These are phyloP conservation scores for Notoglanidium macrostoma DNA, from an alignment of 2,797 vertebrate genomes.

Conservation along the genomic window DNA sequence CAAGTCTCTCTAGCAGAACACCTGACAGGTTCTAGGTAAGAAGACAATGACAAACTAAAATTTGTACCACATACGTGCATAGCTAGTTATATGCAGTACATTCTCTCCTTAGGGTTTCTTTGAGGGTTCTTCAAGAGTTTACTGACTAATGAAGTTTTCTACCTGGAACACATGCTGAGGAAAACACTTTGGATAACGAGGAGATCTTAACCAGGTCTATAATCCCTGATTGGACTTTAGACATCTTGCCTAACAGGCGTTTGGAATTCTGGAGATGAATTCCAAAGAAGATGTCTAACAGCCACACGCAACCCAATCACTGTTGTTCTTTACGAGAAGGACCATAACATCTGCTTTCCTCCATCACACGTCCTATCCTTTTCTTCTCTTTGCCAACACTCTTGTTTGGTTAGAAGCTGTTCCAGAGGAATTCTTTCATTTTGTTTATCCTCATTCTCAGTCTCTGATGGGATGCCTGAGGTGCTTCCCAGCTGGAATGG, in stretches of 20 bases:
- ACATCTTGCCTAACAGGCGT: background rate
- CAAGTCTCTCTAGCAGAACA: background rate
- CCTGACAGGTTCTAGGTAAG: background rate
- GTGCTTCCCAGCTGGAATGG: conserved; percentile 63
- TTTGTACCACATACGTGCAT: background rate
- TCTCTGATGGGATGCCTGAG: conserved; percentile 55
- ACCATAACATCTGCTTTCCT: background rate
- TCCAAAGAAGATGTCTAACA: background rate
- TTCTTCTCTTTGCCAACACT: background rate
- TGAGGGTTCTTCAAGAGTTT: background rate
- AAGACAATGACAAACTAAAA: background rate
- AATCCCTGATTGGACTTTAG: background rate
- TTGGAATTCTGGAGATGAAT: background rate
- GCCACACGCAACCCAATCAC: background rate
- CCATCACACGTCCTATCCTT: background rate
- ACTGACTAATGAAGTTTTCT: background rate
- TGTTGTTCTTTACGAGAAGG: background rate
- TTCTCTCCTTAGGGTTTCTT: background rate
- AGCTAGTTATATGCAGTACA: background rate
- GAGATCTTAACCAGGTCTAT: background rate
- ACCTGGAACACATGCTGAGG: background rate
- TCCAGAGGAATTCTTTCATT: conserved; percentile 52
- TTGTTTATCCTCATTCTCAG: conserved; percentile 50
- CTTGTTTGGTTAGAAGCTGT: conserved; percentile 60
- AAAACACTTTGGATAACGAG: background rate